These are phyloP conservation scores for Callithrix jacchus DNA, from an alignment of 2,113 vertebrate species.

Conservation along the genomic window DNA sequence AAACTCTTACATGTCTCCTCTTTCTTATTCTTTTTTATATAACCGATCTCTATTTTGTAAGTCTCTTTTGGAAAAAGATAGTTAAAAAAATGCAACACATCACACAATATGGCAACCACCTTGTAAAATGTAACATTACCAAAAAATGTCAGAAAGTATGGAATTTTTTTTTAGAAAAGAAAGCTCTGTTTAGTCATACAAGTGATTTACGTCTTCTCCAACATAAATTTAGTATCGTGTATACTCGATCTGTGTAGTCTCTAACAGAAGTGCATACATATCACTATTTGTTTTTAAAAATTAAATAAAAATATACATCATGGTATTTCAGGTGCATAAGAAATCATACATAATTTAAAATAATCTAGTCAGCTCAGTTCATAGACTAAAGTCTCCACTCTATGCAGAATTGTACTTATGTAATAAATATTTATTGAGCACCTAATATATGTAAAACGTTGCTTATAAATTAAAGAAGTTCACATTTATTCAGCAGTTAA, in stretches of 20 bases:
- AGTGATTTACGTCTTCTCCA: constrained; percentile 32
- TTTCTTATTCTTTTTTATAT: neutral
- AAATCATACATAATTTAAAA: neutral
- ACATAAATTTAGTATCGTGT: neutral
- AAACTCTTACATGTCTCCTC: neutral
- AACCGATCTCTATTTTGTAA: neutral
- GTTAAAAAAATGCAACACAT: neutral
- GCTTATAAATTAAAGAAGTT: neutral
- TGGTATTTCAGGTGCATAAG: neutral
- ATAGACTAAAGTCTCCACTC: neutral
- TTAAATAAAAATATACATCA: constrained; percentile 28
- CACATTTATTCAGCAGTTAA: neutral
- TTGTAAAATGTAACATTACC: neutral
- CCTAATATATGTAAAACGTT: constrained; percentile 3
- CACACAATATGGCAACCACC: neutral
- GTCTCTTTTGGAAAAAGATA: neutral
- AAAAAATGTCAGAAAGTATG: neutral
- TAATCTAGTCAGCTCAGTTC: neutral
- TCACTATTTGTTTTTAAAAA: constrained; percentile 48
- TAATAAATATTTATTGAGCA: neutral
- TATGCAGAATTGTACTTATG: neutral
- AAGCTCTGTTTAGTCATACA: neutral
- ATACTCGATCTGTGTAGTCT: neutral
- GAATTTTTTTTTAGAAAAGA: neutral
- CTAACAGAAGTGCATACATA: neutral